A percentile compares a stretch with the other conserved stretches of the same genome.
Evolutionary conservation across 2,797 vertebrate species (phyloP).

Genomic region (Saxicola maurus): DNA sequence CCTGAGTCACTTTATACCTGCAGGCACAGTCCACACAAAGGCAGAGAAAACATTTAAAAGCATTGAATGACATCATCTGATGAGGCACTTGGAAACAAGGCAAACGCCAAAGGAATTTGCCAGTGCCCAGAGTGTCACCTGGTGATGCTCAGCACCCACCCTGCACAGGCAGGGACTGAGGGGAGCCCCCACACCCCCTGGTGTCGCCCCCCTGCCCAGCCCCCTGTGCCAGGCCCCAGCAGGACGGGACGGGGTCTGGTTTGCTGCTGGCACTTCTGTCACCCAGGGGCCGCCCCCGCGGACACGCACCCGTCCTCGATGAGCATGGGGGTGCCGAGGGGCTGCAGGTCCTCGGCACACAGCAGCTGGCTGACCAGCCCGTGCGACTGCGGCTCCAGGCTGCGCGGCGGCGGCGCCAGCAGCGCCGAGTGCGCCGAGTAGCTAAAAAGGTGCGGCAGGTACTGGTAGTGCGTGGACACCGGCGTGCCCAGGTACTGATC

Average conservation of each 20-base stretch:
- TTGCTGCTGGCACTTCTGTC: too few species aligned
- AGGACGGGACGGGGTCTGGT: accelerated
- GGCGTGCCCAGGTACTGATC: conserved; percentile 93
- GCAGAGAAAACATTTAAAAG: not conserved
- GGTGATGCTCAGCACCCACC: too few species aligned
- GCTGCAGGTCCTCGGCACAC: conserved; percentile 91
- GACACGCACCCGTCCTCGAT: conserved; percentile 85
- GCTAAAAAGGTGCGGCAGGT: conserved; percentile 93
- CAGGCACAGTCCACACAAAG: not conserved
- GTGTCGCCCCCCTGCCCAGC: not conserved
- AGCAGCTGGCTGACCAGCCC: conserved; percentile 90
- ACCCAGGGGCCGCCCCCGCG: accelerated
- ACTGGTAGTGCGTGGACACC: conserved; percentile 90
- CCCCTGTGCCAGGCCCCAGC: accelerated
- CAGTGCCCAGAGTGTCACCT: not conserved
- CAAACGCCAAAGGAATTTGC: not conserved
- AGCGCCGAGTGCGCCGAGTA: conserved; percentile 87
- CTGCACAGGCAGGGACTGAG: not conserved
- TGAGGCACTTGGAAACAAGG: not conserved
- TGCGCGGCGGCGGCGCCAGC: conserved; percentile 85
- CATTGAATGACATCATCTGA: not conserved
- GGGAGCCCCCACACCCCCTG: accelerated
- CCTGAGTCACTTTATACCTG: conserved; percentile 96
- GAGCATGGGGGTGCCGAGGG: conserved; percentile 91
- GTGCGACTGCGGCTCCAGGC: conserved; percentile 91